phyloP scores from a whole-genome alignment of 2,797 vertebrate species.

The Stomatorhinus walkeri region DNA sequence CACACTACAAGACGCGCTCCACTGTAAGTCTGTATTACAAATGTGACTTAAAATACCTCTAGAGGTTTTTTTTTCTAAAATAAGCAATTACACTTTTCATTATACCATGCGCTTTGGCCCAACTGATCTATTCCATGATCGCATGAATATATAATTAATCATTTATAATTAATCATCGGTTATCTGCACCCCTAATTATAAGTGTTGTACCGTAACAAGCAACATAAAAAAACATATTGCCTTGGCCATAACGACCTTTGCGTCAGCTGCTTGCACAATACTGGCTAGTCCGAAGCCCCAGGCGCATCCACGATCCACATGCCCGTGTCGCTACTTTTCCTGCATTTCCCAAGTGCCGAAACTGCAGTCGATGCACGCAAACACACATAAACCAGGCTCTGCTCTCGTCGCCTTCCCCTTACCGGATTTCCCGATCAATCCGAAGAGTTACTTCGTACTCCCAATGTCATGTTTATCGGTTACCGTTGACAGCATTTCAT shows the following conservation, averaged over 20 bases:
- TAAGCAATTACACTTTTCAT: not conserved
- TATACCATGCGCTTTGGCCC: not conserved
- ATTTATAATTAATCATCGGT: not conserved
- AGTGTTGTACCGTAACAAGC: not conserved
- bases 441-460: not conserved
- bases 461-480: not conserved
- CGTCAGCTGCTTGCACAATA: not conserved
- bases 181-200: not conserved
- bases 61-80: not conserved
- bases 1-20: not conserved
- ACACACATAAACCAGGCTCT: not conserved
- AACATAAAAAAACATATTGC: not conserved
- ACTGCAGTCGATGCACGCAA: not conserved
- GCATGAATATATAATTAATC: not conserved
- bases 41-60: not conserved
- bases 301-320: not conserved
- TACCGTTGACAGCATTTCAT: not conserved
- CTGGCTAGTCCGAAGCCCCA: not conserved
- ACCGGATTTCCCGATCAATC: not conserved
- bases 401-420: not conserved
- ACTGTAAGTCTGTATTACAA: not conserved
- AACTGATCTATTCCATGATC: not conserved
- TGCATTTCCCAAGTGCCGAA: not conserved
- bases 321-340: not conserved
- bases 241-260: not conserved